Evolutionary conservation across 2,113 vertebrate species (phyloP).

Genomic region (Brachyhypopomus occidentalis): DNA sequence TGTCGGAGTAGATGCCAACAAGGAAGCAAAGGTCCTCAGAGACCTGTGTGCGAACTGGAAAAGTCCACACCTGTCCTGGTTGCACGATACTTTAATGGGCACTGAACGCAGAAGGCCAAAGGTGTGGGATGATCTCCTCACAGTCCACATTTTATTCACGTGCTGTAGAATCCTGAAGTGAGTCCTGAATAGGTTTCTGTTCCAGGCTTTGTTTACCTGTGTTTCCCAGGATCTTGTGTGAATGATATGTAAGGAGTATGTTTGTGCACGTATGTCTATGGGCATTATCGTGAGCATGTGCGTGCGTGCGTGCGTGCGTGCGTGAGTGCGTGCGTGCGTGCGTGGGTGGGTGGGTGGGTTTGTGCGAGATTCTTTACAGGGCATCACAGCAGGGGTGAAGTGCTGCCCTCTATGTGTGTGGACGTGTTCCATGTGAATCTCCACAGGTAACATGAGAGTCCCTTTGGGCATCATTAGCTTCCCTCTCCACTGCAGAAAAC

Average conservation of each 20-base stretch:
- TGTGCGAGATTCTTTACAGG: conserved; percentile 8
- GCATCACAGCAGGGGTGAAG: neutral
- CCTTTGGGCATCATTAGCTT: conserved; percentile 68
- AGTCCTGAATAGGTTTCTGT: conserved; percentile 16
- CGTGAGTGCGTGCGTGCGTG: conserved; percentile 25
- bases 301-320: neutral
- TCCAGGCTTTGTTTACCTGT: conserved; percentile 29
- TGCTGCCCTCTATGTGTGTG: conserved; percentile 52
- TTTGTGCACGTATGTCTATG: neutral
- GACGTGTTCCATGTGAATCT: conserved; percentile 51
- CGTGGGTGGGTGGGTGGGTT: conserved; percentile 13
- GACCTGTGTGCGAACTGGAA: neutral
- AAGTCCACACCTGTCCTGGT: conserved; percentile 4
- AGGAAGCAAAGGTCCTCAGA: neutral
- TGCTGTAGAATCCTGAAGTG: conserved; percentile 23
- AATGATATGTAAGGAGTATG: no score
- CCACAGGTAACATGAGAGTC: conserved; percentile 56
- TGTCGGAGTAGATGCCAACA: neutral
- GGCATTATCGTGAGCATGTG: neutral
- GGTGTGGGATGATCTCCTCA: conserved; percentile 43
- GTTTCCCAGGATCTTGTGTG: conserved; percentile 21
- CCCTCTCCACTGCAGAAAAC: conserved; percentile 37
- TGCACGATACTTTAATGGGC: neutral
- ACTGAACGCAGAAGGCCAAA: neutral
- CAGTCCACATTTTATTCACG: conserved; percentile 15